phyloP scores from a whole-genome alignment of 2,797 vertebrate species.

The Cyclura pinguis region DNA sequence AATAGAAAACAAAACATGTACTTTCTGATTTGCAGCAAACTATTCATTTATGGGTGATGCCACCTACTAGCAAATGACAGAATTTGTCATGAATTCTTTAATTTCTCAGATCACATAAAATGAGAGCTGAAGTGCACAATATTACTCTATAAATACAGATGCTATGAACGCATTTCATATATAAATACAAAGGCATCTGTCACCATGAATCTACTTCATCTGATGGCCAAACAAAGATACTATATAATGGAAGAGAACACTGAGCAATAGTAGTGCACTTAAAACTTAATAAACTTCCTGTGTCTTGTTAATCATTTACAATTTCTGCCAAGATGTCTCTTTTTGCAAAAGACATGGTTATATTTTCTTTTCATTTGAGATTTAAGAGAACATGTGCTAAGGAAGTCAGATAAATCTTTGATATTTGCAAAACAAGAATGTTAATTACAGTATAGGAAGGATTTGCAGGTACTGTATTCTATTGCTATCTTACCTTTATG shows the following conservation, averaged over 20 bases:
- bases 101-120: neutral
- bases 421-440: conserved; percentile 20
- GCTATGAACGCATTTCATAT: neutral
- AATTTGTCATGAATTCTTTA: conserved; percentile 17
- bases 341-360: conserved; percentile 24
- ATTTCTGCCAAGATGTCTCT: conserved; percentile 26
- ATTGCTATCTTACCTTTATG: neutral
- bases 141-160: neutral
- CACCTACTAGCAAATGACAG: neutral
- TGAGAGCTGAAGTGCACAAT: conserved; percentile 14
- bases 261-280: conserved; percentile 4
- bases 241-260: neutral
- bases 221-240: conserved; percentile 37
- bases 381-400: neutral
- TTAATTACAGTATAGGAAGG: neutral
- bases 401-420: conserved; percentile 20
- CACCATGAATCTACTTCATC: conserved; percentile 23
- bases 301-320: conserved; percentile 43
- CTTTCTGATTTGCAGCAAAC: conserved; percentile 5
- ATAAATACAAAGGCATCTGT: conserved; percentile 21
- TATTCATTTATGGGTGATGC: neutral
- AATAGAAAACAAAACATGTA: neutral
- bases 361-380: conserved; percentile 29
- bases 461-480: neutral
- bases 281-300: conserved; percentile 13